Percentiles rank a stretch among this genome's conserved stretches.
Conservation (phyloP, 2,888 invertebrate genomes). For the Branchipolynoe longqiensis region DNA sequence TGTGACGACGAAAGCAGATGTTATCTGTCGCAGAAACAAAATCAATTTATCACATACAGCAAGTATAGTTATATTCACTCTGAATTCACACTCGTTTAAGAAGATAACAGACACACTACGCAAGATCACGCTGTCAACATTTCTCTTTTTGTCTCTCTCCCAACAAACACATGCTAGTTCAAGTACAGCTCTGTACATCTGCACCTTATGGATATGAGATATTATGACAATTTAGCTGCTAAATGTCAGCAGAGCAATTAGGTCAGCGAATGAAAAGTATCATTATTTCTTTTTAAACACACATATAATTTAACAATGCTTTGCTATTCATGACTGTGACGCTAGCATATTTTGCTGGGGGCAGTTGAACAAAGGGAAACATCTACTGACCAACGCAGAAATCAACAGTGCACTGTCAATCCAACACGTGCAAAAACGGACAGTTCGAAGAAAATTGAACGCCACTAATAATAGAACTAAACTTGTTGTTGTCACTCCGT, state of each 20-base stretch:
- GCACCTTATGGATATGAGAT: neutral
- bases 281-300: too few relatives aligned
- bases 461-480: constrained; percentile 16
- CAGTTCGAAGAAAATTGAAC: neutral
- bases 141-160: neutral
- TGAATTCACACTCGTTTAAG: constrained; percentile 8
- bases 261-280: too few relatives aligned
- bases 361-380: constrained; percentile 20
- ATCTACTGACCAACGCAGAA: constrained; percentile 21
- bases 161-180: constrained; percentile 33
- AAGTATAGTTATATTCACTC: neutral
- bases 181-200: neutral
- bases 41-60: neutral
- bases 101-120: too few relatives aligned
- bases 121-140: too few relatives aligned
- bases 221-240: neutral
- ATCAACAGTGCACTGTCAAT: constrained; percentile 33
- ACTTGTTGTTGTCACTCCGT: constrained; percentile 29
- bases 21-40: neutral
- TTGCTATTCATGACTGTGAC: neutral
- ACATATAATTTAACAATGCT: neutral
- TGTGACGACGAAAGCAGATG: neutral
- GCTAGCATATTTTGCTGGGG: constrained; percentile 21
- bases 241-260: too few relatives aligned
- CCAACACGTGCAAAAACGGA: constrained; percentile 18